phyloP scores from a whole-genome alignment of 2,888 invertebrate genomes.

The Apamea monoglypha region DNA sequence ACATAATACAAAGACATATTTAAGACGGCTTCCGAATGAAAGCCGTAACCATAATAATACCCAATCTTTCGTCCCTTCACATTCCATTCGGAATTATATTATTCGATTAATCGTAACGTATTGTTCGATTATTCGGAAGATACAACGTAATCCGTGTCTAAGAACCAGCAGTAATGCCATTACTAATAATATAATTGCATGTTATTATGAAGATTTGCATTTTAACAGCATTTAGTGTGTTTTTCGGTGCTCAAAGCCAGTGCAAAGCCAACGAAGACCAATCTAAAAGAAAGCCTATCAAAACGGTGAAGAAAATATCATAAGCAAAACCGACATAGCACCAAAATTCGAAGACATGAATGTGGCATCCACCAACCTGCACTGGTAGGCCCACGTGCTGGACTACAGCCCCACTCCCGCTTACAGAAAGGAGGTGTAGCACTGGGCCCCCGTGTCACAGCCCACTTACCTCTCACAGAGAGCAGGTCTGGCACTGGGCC shows the following conservation, averaged over 20 bases:
- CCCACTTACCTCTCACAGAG: too few relatives aligned
- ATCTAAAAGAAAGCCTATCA: not conserved
- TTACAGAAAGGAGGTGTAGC: not conserved
- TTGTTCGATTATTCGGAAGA: slow-evolving; percentile 14
- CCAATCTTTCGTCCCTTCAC: not conserved
- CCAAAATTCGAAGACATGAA: not conserved
- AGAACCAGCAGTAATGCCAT: slow-evolving; percentile 15
- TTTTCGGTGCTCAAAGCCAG: not conserved
- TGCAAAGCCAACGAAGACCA: not conserved
- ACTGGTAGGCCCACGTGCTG: not conserved
- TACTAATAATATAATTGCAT: slow-evolving; percentile 21
- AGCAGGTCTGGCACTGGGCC: too few relatives aligned
- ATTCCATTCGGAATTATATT: slow-evolving; percentile 1
- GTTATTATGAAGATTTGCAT: slow-evolving; percentile 20
- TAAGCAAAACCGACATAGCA: not conserved
- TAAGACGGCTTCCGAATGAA: slow-evolving; percentile 21
- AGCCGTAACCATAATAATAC: slow-evolving; percentile 12
- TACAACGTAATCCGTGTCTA: not conserved
- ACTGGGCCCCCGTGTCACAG: too few relatives aligned
- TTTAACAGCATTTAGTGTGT: slow-evolving; percentile 1
- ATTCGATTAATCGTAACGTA: slow-evolving; percentile 14
- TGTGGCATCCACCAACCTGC: not conserved
- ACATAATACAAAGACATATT: slow-evolving; percentile 22
- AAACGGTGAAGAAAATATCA: not conserved
- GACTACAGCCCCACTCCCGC: not conserved